These are phyloP conservation scores for Apocheima hispidaria DNA, from an alignment of 2,888 invertebrate species.

Conservation along the genomic window DNA sequence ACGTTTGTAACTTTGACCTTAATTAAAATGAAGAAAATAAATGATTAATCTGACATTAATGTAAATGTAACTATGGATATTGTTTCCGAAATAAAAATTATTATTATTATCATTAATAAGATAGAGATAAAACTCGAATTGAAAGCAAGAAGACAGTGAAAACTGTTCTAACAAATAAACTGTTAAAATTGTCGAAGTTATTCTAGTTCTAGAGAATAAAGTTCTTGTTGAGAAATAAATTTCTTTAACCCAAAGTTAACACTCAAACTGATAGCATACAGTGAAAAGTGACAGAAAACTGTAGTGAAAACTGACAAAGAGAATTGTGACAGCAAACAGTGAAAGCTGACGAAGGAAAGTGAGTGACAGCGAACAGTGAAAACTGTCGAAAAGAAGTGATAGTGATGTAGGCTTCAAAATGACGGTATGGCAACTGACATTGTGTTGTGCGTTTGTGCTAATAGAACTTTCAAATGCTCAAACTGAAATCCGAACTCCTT, in stretches of 20 bases:
- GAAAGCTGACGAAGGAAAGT: not conserved
- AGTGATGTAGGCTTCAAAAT: conserved; percentile 46
- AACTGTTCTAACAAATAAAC: not conserved
- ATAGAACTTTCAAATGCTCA: conserved; percentile 44
- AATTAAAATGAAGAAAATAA: too few relatives aligned
- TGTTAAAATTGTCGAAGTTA: not conserved
- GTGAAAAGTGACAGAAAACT: not conserved
- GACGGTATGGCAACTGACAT: conserved; percentile 57
- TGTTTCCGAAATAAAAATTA: too few relatives aligned
- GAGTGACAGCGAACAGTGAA: conserved; percentile 5
- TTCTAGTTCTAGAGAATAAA: too few relatives aligned
- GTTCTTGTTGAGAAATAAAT: too few relatives aligned
- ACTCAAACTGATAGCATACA: not conserved
- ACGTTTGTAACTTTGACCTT: too few relatives aligned
- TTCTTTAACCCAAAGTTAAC: not conserved
- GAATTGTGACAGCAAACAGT: not conserved
- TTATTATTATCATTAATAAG: too few relatives aligned
- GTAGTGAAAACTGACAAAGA: not conserved
- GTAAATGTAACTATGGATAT: too few relatives aligned
- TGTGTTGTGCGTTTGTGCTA: conserved; percentile 55
- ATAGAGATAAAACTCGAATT: too few relatives aligned
- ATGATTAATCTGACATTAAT: too few relatives aligned
- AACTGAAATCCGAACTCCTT: conserved; percentile 46
- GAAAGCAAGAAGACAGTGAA: too few relatives aligned
- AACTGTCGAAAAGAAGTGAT: conserved; percentile 3